phyloP scores from a whole-genome alignment of 2,113 vertebrate genomes.

The Hydrolagus affinis region DNA sequence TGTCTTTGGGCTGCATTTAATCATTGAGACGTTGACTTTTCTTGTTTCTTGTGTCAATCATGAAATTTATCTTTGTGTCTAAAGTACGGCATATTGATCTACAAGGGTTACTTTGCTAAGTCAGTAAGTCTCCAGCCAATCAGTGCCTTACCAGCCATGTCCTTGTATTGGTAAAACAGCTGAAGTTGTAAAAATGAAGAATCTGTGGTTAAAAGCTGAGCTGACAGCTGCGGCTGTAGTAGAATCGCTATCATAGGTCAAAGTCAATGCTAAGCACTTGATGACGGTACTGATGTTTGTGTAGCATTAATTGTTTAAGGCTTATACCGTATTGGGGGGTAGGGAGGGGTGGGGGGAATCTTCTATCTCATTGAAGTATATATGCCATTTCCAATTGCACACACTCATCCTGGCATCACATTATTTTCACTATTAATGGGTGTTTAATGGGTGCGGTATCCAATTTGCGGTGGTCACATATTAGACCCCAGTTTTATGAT shows the following conservation, averaged over 20 bases:
- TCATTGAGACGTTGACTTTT: conserved; percentile 10
- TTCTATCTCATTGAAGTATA: background rate
- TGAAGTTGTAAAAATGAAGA: conserved; percentile 67
- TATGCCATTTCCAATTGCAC: background rate
- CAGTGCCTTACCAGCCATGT: conserved; percentile 48
- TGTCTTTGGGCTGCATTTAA: conserved; percentile 31
- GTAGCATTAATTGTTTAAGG: conserved; percentile 40
- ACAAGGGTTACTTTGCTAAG: conserved; percentile 45
- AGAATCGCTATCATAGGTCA: conserved; percentile 50
- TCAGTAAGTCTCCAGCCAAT: conserved; percentile 55
- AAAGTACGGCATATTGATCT: conserved; percentile 54
- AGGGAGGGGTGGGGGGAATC: background rate
- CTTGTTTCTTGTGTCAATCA: conserved; percentile 5
- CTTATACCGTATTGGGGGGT: conserved; percentile 8
- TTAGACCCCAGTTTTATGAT: too few relatives aligned
- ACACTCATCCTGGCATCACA: too few relatives aligned
- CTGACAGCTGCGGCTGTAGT: conserved; percentile 62
- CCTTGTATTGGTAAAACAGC: conserved; percentile 51
- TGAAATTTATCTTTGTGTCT: conserved; percentile 49
- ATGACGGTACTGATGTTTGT: conserved; percentile 48
- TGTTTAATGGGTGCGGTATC: too few relatives aligned
- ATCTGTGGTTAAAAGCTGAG: conserved; percentile 59
- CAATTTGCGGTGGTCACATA: too few relatives aligned
- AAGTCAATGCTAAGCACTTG: conserved; percentile 41
- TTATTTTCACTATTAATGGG: too few relatives aligned